phyloP scores from a whole-genome alignment of 2,888 invertebrate genomes.

The Elmis aenea region DNA sequence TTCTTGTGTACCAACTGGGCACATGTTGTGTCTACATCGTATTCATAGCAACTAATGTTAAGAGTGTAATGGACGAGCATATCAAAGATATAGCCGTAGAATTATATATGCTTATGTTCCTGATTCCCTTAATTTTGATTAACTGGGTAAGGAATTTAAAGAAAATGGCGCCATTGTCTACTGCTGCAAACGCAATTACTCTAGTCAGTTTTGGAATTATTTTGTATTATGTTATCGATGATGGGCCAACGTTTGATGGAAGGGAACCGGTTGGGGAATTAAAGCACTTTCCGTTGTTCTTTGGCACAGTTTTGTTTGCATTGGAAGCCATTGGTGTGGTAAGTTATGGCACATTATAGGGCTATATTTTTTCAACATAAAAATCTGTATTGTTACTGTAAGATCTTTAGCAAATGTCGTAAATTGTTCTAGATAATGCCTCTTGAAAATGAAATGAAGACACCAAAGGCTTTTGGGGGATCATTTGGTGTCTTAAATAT shows the following conservation, averaged over 20 bases:
- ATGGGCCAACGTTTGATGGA: slow-evolving; percentile 52
- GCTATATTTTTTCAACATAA: no score
- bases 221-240: slow-evolving; percentile 64
- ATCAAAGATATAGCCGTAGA: slow-evolving; percentile 51
- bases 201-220: slow-evolving; percentile 71
- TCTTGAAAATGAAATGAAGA: slow-evolving; percentile 91
- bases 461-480: slow-evolving; percentile 75
- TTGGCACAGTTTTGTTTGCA: slow-evolving; percentile 88
- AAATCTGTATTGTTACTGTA: no score
- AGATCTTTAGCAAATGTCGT: no score
- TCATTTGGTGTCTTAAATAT: slow-evolving; percentile 79
- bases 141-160: slow-evolving; percentile 73
- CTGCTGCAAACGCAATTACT: slow-evolving; percentile 75
- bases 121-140: slow-evolving; percentile 66
- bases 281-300: slow-evolving; percentile 68
- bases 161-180: slow-evolving; percentile 76
- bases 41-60: slow-evolving; percentile 85
- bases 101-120: slow-evolving; percentile 66
- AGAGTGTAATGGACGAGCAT: slow-evolving; percentile 58
- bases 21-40: slow-evolving; percentile 96
- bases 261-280: slow-evolving; percentile 49
- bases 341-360: no score
- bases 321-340: slow-evolving; percentile 79
- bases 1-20: slow-evolving; percentile 87
- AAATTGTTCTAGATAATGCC: slow-evolving; percentile 69